These are phyloP conservation scores for Apocrypta bakeri DNA, from an alignment of 1,140 invertebrate species.

Conservation along the genomic window DNA sequence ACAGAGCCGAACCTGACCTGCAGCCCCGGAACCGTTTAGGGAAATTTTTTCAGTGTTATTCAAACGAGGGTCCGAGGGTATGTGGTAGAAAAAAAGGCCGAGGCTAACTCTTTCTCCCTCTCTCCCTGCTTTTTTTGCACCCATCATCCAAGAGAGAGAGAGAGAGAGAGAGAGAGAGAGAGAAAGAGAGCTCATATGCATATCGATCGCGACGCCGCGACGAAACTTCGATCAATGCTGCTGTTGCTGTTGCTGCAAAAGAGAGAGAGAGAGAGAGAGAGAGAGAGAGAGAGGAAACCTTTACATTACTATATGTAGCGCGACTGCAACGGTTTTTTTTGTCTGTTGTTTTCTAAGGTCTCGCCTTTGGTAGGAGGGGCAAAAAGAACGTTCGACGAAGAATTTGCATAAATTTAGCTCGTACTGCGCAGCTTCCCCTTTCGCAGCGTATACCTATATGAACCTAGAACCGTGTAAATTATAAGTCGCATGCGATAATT, in stretches of 20 bases:
- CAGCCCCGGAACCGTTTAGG: conserved; percentile 69
- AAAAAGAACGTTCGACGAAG: background rate
- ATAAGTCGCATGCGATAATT: background rate
- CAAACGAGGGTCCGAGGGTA: conserved; percentile 69
- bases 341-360: conserved; percentile 29
- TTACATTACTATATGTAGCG: conserved; percentile 47
- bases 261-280: too few species aligned
- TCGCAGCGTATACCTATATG: background rate
- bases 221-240: conserved; percentile 54
- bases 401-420: conserved; percentile 45
- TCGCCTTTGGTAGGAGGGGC: background rate
- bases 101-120: conserved; percentile 13
- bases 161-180: too few species aligned
- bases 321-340: conserved; percentile 59
- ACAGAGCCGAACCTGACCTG: conserved; percentile 57
- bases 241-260: background rate
- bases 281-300: conserved; percentile 62
- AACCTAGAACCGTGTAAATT: background rate
- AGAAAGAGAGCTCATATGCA: conserved; percentile 65
- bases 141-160: conserved; percentile 46
- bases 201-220: conserved; percentile 67
- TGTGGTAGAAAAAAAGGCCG: conserved; percentile 57
- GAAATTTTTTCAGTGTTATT: conserved; percentile 72
- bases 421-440: background rate
- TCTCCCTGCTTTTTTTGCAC: background rate